Evolutionary conservation across 2,888 invertebrate genomes (phyloP).

Genomic region (Apamea monoglypha): DNA sequence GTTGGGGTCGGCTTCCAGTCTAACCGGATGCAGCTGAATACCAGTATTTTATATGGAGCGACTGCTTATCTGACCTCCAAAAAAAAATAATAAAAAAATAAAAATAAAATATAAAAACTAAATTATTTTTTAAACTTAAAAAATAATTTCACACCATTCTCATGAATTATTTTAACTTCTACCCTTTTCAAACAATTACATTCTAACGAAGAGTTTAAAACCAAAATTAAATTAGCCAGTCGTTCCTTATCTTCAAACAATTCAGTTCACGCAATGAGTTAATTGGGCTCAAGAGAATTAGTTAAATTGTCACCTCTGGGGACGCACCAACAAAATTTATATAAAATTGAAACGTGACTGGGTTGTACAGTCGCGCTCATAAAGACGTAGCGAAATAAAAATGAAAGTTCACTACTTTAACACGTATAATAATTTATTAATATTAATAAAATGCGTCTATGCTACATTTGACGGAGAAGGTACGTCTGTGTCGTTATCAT

Average conservation of each 20-base stretch:
- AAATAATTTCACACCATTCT: background rate
- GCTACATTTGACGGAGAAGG: no score
- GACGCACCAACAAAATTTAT: conserved; percentile 58
- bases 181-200: conserved; percentile 45
- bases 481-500: no score
- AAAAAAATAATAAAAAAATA: no score
- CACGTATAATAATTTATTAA: no score
- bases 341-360: conserved; percentile 61
- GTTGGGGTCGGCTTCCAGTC: no score
- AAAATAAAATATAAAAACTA: no score
- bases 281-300: conserved; percentile 67
- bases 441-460: no score
- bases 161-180: conserved; percentile 18
- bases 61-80: no score
- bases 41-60: no score
- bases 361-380: conserved; percentile 7
- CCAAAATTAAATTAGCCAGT: conserved; percentile 51
- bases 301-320: conserved; percentile 68
- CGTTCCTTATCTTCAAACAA: conserved; percentile 66
- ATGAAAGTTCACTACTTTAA: background rate
- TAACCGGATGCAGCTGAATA: no score
- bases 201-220: conserved; percentile 52
- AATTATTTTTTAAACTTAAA: no score
- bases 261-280: conserved; percentile 72
- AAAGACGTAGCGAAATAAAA: background rate